Conservation (phyloP, 1,140 invertebrate species). For the Acromyrmex charruanus region DNA sequence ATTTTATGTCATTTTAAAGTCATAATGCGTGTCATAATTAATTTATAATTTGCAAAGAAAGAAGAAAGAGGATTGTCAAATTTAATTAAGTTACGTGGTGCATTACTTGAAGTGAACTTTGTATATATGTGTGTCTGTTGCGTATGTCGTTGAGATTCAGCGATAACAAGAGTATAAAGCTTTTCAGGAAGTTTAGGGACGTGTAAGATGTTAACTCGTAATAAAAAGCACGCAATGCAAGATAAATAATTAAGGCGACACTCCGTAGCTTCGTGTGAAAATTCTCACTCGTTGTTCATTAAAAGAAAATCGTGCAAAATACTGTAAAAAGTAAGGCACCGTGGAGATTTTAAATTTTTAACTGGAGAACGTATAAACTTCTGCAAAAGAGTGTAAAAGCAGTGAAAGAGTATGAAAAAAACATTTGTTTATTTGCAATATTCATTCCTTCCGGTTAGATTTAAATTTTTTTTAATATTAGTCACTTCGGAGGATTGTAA, state of each 20-base stretch:
- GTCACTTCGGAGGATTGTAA: slow-evolving; percentile 51
- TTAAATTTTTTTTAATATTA: slow-evolving; percentile 62
- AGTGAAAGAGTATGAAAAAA: neutral
- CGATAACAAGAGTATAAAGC: neutral
- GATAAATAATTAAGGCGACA: slow-evolving; percentile 35
- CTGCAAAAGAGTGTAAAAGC: neutral
- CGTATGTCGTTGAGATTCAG: slow-evolving; percentile 45
- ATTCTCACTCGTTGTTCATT: slow-evolving; percentile 18
- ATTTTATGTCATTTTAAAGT: neutral
- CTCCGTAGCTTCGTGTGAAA: neutral
- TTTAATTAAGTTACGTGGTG: slow-evolving; percentile 39
- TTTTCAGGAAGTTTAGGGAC: slow-evolving; percentile 47
- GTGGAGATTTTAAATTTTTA: slow-evolving; percentile 1
- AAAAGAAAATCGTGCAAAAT: slow-evolving; percentile 15
- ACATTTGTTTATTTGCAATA: neutral
- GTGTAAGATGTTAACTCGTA: slow-evolving; percentile 31
- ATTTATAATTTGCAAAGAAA: slow-evolving; percentile 3
- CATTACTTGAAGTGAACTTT: slow-evolving; percentile 12
- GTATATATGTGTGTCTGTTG: neutral
- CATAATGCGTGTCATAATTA: neutral
- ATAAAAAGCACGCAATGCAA: slow-evolving; percentile 33
- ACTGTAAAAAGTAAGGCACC: neutral
- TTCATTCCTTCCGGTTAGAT: neutral
- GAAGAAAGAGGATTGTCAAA: slow-evolving; percentile 12
- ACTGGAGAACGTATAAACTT: neutral